phyloP scores from a whole-genome alignment of 1,140 invertebrate species.

The Kradibia gibbosae region DNA sequence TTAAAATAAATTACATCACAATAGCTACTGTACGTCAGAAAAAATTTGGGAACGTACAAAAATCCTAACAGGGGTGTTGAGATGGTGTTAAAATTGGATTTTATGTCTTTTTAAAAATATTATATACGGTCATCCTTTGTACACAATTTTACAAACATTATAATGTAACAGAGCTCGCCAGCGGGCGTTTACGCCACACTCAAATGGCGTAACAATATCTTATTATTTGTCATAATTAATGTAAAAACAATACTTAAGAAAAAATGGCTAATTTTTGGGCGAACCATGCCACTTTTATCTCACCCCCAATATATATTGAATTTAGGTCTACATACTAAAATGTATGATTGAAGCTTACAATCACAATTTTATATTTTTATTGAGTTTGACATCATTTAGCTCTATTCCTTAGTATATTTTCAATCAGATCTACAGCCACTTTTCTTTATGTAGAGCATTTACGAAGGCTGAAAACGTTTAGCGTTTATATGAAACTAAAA shows the following conservation, averaged over 20 bases:
- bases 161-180: conserved; percentile 49
- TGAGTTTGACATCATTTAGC: conserved; percentile 31
- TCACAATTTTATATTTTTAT: conserved; percentile 38
- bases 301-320: conserved; percentile 14
- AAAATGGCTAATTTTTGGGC: conserved; percentile 41
- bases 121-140: conserved; percentile 47
- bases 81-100: conserved; percentile 36
- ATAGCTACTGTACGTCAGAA: conserved; percentile 37
- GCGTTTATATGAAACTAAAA: conserved; percentile 48
- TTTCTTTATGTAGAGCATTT: conserved; percentile 16
- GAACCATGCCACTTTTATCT: conserved; percentile 30
- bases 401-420: conserved; percentile 24
- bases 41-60: conserved; percentile 24
- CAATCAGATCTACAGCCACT: conserved; percentile 19
- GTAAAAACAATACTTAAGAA: conserved; percentile 48
- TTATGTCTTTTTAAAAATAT: conserved; percentile 49
- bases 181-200: conserved; percentile 32
- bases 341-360: conserved; percentile 43
- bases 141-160: conserved; percentile 52
- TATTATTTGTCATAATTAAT: conserved; percentile 49
- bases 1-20: conserved; percentile 51
- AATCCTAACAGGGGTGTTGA: conserved; percentile 37
- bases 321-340: conserved; percentile 35
- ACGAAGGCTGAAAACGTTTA: conserved; percentile 38
- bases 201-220: conserved; percentile 46